Base-by-base conservation (phyloP, 2,113 vertebrate species). In the Smithornis capensis region DNA sequence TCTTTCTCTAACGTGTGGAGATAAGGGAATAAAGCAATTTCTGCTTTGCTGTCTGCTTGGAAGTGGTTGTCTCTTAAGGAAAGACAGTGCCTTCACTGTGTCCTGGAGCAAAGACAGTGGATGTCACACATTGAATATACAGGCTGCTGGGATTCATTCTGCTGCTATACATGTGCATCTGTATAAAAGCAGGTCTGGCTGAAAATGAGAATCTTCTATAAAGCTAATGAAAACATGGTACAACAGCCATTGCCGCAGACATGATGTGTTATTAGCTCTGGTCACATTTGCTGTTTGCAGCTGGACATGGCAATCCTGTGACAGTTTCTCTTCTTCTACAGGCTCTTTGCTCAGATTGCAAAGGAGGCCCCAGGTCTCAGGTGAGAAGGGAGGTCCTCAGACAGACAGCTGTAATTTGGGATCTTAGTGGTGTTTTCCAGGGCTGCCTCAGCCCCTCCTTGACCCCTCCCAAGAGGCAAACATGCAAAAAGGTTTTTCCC, bases 241-340 rank as follows among this genome's bases (percentile, higher is more conserved):
- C 12, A 55, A 8, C 33, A 82, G 65, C 62, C 13, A 2, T 2
- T 2, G 6, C 62, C 71, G 17, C 71, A 44, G 75, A 31, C 2
- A 1, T 0, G 21, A 29, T 1, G 3, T 4, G 50, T 8, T 29
- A 2, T 12, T 67, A 40, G 77, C 67, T 52, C 60, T 16, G 65
- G 28, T 59, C 52, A n/a, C 25, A 0, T 3, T 17, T 29, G 45
- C 59, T n/a, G 28, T 9, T 64, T 56, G 69, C 1, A 9, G 64
- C 50, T 12, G 31, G 45, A 17, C 5, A 22, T 7, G 1, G 31
- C 1, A 7, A 35, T 29, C 47, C 85, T 16, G 7, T 2, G 7
- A 35, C 47, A 8, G 55, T 1, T 40, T 14, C 78, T 55, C 52
- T 44, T 69, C 60, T 52, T 57, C 50, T 53, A 47, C 40, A 75